Percentiles rank a stretch among this genome's conserved stretches.
These are phyloP conservation scores for Lasioglossum morio DNA, from an alignment of 2,888 invertebrate genomes.

Conservation along the genomic window DNA sequence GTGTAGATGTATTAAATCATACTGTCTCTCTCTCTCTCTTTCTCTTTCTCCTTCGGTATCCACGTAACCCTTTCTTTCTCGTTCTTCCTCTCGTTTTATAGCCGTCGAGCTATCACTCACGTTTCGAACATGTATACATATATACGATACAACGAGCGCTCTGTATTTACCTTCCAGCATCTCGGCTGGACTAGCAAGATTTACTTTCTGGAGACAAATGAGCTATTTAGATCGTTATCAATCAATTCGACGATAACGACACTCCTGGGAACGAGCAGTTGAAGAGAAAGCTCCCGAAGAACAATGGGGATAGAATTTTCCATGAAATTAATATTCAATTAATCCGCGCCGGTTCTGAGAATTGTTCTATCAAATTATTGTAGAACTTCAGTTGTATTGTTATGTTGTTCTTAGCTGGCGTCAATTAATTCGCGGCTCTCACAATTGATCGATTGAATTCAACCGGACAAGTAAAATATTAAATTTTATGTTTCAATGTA, in stretches of 20 bases:
- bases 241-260: conserved; percentile 39
- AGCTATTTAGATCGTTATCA: conserved; percentile 40
- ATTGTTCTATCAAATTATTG: background rate
- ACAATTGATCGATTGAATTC: too few species aligned
- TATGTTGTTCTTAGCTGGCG: background rate
- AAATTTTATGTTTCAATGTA: too few species aligned
- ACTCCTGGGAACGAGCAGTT: background rate
- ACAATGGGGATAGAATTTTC: conserved; percentile 39
- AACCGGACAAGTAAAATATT: too few species aligned
- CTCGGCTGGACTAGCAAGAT: background rate
- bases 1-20: conserved; percentile 47
- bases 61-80: conserved; percentile 22
- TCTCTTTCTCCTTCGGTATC: conserved; percentile 17
- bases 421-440: background rate
- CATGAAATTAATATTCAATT: conserved; percentile 36
- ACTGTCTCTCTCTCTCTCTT: conserved; percentile 25
- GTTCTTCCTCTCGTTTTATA: conserved; percentile 19
- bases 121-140: background rate
- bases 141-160: background rate
- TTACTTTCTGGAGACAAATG: conserved; percentile 36
- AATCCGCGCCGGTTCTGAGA: conserved; percentile 16
- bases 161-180: background rate
- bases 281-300: conserved; percentile 41
- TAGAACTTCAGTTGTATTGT: background rate
- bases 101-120: conserved; percentile 14